These are phyloP conservation scores for Oceanodroma leucorhoa DNA, from an alignment of 2,797 vertebrate species.

Conservation along the genomic window DNA sequence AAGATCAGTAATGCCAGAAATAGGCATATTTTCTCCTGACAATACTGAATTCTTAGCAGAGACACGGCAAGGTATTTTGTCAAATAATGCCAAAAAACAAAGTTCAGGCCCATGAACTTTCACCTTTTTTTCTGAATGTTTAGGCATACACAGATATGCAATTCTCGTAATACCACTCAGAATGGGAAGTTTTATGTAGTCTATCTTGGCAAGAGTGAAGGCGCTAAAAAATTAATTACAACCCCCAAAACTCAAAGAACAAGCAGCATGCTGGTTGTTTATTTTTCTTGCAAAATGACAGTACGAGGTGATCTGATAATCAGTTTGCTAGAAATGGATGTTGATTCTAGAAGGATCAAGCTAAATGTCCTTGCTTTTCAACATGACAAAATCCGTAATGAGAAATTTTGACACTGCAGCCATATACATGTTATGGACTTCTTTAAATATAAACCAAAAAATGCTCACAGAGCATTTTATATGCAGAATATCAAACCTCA, in stretches of 20 bases:
- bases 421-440: not conserved
- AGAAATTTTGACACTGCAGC: not conserved
- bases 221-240: conserved; percentile 10
- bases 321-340: not conserved
- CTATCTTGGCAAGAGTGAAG: not conserved
- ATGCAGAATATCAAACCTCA: not conserved
- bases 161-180: not conserved
- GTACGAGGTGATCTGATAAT: not conserved
- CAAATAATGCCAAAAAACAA: not conserved
- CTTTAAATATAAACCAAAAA: not conserved
- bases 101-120: not conserved
- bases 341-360: not conserved
- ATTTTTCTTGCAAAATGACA: not conserved
- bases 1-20: not conserved
- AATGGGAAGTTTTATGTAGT: not conserved
- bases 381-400: not conserved
- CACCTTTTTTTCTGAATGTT: not conserved
- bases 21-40: not conserved
- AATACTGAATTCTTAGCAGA: not conserved
- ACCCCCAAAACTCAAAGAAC: not conserved
- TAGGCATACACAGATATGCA: not conserved
- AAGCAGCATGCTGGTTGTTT: not conserved
- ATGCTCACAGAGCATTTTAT: not conserved
- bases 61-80: not conserved
- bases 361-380: not conserved